Evolutionary conservation across 2,888 invertebrate genomes (phyloP).

Genomic region (Priapulus caudatus): DNA sequence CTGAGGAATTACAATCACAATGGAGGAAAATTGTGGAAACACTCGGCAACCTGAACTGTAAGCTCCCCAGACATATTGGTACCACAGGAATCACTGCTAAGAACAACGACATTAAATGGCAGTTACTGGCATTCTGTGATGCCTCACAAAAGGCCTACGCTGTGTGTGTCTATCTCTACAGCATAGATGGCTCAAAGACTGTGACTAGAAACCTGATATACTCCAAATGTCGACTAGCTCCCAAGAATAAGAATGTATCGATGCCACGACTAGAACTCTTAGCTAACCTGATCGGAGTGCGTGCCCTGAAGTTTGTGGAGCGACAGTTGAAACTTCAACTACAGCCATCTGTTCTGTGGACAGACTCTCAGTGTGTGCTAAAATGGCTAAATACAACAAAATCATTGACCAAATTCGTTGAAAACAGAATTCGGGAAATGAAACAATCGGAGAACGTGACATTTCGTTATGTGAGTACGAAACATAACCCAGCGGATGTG

Average conservation of each 20-base stretch:
- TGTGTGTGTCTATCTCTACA: conserved; percentile 5
- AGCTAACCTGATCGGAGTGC: conserved; percentile 8
- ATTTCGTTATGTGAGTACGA: background rate
- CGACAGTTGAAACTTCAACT: conserved; percentile 8
- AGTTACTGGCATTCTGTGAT: conserved; percentile 7
- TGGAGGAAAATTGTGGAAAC: too few relatives aligned
- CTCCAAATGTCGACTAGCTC: conserved; percentile 8
- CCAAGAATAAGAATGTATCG: background rate
- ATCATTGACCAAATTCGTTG: too few relatives aligned
- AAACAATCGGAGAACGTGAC: background rate
- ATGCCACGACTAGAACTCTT: conserved; percentile 15
- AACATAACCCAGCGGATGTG: background rate
- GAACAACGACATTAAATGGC: too few relatives aligned
- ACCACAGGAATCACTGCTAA: too few relatives aligned
- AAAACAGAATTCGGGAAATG: background rate
- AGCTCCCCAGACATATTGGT: too few relatives aligned
- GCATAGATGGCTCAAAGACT: background rate
- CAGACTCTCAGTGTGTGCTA: conserved; percentile 10
- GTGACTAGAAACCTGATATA: conserved; percentile 8
- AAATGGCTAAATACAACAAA: conserved; percentile 5
- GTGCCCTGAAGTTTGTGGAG: conserved; percentile 8
- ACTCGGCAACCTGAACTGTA: too few relatives aligned
- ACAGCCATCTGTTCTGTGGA: conserved; percentile 6
- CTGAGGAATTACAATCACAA: too few relatives aligned
- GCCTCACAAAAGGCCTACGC: conserved; percentile 6